Evolutionary conservation across 1,140 invertebrate species (phyloP), one percentile per base, ranked within the genome.

Genomic region (Gonioctena quinquepunctata): DNA sequence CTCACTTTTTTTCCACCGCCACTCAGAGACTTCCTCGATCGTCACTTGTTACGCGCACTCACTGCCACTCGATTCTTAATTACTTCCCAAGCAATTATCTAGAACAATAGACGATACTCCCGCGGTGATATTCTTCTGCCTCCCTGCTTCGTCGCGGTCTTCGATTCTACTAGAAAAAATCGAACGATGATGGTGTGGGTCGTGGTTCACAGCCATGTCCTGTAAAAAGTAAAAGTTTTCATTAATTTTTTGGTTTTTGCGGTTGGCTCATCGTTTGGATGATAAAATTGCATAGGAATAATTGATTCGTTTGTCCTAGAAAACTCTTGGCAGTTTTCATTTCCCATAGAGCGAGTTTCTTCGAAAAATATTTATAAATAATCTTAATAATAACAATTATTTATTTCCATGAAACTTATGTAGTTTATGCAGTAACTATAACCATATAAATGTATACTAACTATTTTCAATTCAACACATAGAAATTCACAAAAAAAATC

Each of bases 201-300:
- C 26, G 25, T n/a, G 49, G 50, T 69, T 68, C 28, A 64, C 42
- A 69, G 60, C 42, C 68, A 69, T 56, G 60, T 69, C 61, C 68
- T 69, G 68, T 54, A 69, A 69, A 68, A 64, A 69, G 60, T 69
- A 69, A 69, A 69, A 69, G 68, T 69, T 57, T 42, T 42, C 23
- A 21, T 25, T 56, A 19, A 42, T 66, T 13, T 11, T 42, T n/a
- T 42, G 33, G 33, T 42, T 11, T 42, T 11, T 11, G 33, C 11
- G 33, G 3, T 42, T 8, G 1, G 33, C 16, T 11, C 7, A 42
- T 42, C 13, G 33, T 42, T n/a, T 1, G 33, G 16, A n/a, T n/a
- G n/a, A n/a, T n/a, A n/a, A n/a, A n/a, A n/a, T n/a, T n/a, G n/a
- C n/a, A n/a, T n/a, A n/a, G n/a, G n/a, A n/a, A n/a, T n/a, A n/a